Evolutionary conservation across 2,113 vertebrate genomes (phyloP), one percentile per base, ranked within the genome.

Genomic region (Platycercus adscitus): DNA sequence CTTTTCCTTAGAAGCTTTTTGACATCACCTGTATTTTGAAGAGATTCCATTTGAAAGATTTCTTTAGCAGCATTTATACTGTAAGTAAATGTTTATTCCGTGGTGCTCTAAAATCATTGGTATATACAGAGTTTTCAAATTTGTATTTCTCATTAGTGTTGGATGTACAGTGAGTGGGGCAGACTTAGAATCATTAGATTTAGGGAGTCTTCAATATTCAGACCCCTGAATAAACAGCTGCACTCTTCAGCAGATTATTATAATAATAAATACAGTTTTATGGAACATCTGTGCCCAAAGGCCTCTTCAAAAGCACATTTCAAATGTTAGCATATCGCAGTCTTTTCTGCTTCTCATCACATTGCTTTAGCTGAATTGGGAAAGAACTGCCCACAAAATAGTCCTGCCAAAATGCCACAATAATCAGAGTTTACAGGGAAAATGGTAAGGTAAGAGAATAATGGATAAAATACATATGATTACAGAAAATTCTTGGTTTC

Each of bases 241-340:
- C 88, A 91, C 90, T 94, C 88, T 95, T 95, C 83, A 84, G 65
- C 65, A 91, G 77, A 92, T 95, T 96, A 90, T 96, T 95, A 70
- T 96, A 90, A 96, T 95, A 95, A 96, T 94, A 96, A 95, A 93
- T 96, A 87, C 81, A 92, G 92, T 94, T 96, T 96, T 94, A 93
- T 92, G 86, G 69, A 96, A 94, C 95, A 96, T 96, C 90, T 94
- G 95, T 95, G 95, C 93, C 92, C 92, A 93, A 93, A 96, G 95
- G 92, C 93, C 83, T 86, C 86, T 95, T 96, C 82, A 92, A 96
- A 95, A 95, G 66, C 83, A 61, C 63, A 81, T 91, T 81, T 94
- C 15, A 95, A 92, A 93, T 87, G 88, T 95, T 94, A 92, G 76
- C 6, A 2, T 96, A 89, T 87, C 96, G 88, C 88, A 89, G 24